These are phyloP conservation scores for Porites divaricata DNA, from an alignment of 92 coral and sea anemone genomes.

Conservation along the genomic window DNA sequence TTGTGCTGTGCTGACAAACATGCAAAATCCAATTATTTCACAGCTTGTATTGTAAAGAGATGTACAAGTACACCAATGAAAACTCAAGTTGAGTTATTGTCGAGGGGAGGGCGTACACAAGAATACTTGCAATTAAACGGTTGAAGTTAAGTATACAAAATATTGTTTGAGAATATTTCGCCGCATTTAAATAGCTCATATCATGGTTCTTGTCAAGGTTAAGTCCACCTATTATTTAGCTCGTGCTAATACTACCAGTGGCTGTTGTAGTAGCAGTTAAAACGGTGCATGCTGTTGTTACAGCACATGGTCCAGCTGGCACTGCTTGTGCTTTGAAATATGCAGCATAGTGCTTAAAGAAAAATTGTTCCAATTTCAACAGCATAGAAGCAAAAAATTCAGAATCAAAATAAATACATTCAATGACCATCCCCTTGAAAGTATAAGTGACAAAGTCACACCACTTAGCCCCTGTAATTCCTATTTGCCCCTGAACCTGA, in stretches of 20 bases:
- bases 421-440: constrained; percentile 50
- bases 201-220: too few species aligned
- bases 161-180: too few species aligned
- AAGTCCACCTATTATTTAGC: too few species aligned
- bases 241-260: too few species aligned
- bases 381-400: constrained; percentile 37
- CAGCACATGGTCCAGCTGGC: background rate
- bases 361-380: constrained; percentile 27
- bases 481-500: constrained; percentile 58
- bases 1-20: constrained; percentile 41
- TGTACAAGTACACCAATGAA: too few species aligned
- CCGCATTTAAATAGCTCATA: too few species aligned
- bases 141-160: too few species aligned
- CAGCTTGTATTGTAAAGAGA: background rate
- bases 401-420: constrained; percentile 36
- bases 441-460: constrained; percentile 55
- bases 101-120: too few species aligned
- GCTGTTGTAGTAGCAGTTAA: too few species aligned
- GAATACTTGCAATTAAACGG: too few species aligned
- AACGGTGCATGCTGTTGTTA: background rate
- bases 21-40: constrained; percentile 40
- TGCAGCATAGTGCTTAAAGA: background rate
- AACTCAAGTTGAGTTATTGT: too few species aligned
- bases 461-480: constrained; percentile 48
- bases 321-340: background rate